A percentile compares a stretch with the other conserved stretches of the same genome.
Conservation (phyloP, 2,888 invertebrate species). For the Leucozona laternaria region DNA sequence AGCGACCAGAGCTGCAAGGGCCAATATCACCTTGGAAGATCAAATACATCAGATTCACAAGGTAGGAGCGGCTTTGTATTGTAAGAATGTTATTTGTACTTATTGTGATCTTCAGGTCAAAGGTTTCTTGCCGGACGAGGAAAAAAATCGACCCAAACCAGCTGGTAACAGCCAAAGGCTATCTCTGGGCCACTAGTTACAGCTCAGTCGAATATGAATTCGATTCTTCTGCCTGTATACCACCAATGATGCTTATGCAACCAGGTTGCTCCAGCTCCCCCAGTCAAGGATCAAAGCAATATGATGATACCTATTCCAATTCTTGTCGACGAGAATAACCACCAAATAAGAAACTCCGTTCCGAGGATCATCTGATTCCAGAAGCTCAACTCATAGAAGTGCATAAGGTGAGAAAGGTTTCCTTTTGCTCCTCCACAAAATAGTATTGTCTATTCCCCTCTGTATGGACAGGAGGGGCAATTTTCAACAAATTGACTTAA, state of each 20-base stretch:
- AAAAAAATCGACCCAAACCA: constrained; percentile 97
- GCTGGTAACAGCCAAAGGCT: constrained; percentile 83
- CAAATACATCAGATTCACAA: constrained; percentile 99
- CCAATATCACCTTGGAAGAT: constrained; percentile 97
- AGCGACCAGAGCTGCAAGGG: constrained; percentile 95
- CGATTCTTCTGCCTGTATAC: constrained; percentile 80
- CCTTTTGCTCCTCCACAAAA: not conserved
- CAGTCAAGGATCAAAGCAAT: constrained; percentile 85
- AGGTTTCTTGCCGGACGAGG: constrained; percentile 96
- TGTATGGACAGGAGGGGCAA: too few species aligned
- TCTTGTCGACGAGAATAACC: constrained; percentile 92
- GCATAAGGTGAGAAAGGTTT: constrained; percentile 85
- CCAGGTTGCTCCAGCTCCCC: constrained; percentile 83
- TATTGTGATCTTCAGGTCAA: constrained; percentile 85
- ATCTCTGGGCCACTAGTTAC: constrained; percentile 79
- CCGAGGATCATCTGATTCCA: constrained; percentile 96
- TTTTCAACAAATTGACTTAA: too few species aligned
- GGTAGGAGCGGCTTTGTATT: constrained; percentile 80
- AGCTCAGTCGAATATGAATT: constrained; percentile 76
- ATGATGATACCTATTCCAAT: constrained; percentile 81
- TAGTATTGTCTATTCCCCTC: too few species aligned
- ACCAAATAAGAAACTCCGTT: constrained; percentile 93
- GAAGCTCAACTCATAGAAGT: constrained; percentile 91
- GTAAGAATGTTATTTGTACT: not conserved
- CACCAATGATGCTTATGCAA: constrained; percentile 84